phyloP scores from a whole-genome alignment of 2,797 vertebrate species.

The Microtus agrestis region DNA sequence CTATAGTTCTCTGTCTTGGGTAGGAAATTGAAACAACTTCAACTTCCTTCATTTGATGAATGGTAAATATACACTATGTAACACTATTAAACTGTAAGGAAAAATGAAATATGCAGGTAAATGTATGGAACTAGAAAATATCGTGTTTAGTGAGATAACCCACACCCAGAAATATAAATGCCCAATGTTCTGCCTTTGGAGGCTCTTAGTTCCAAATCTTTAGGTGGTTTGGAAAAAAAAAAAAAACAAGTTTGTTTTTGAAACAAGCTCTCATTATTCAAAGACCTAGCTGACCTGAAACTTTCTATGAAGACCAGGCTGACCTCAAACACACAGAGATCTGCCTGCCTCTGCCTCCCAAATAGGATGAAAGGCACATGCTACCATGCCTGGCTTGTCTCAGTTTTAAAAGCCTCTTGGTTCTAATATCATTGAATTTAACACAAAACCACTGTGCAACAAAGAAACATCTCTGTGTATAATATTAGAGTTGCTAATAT shows the following conservation, averaged over 20 bases:
- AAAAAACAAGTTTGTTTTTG: neutral
- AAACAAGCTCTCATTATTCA: neutral
- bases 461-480: constrained; percentile 14
- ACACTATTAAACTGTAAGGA: neutral
- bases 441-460: neutral
- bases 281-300: neutral
- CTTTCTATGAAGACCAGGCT: neutral
- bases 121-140: neutral
- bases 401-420: constrained; percentile 36
- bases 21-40: neutral
- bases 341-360: neutral
- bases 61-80: neutral
- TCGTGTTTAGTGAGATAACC: neutral
- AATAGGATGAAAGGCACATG: neutral
- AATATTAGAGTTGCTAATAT: neutral
- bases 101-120: neutral
- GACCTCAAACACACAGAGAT: neutral
- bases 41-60: neutral
- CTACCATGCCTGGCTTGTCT: neutral
- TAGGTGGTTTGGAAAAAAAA: neutral
- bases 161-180: neutral
- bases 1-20: neutral
- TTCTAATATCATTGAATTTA: constrained; percentile 41
- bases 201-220: neutral
- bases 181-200: neutral